These are phyloP conservation scores for Epistrophella euchroma DNA, from an alignment of 2,888 invertebrate species.

Conservation along the genomic window DNA sequence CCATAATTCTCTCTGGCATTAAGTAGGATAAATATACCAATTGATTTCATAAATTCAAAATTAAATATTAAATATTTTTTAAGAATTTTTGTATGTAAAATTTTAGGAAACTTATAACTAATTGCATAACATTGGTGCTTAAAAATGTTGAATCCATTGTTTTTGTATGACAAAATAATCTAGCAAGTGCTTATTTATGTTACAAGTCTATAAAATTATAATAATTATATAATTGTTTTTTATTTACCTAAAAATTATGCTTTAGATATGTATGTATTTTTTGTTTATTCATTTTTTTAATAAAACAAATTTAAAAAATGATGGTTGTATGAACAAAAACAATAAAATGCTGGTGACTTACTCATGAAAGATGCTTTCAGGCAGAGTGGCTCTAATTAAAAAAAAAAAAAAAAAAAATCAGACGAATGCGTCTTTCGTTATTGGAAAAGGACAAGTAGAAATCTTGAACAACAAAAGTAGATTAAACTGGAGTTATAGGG, in stretches of 20 bases:
- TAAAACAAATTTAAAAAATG: slow-evolving; percentile 7
- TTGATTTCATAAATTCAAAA: too few relatives aligned
- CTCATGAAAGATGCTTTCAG: too few relatives aligned
- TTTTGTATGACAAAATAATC: slow-evolving; percentile 27
- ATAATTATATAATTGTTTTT: slow-evolving; percentile 13
- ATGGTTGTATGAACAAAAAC: neutral
- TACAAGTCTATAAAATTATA: neutral
- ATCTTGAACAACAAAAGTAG: too few relatives aligned
- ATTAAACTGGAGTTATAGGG: too few relatives aligned
- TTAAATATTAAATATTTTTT: neutral
- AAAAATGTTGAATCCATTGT: too few relatives aligned
- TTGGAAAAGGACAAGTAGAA: too few relatives aligned
- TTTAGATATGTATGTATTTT: slow-evolving; percentile 43
- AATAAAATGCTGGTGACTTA: too few relatives aligned
- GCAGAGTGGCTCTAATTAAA: too few relatives aligned
- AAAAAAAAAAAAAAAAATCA: too few relatives aligned
- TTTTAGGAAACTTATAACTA: neutral
- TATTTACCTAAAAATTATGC: slow-evolving; percentile 38
- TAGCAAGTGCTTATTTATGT: slow-evolving; percentile 31
- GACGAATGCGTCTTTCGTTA: too few relatives aligned
- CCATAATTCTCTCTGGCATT: too few relatives aligned
- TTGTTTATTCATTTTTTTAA: slow-evolving; percentile 56
- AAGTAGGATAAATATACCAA: too few relatives aligned
- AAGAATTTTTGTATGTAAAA: neutral
- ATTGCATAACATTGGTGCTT: slow-evolving; percentile 1